Evolutionary conservation across 1,140 invertebrate species (phyloP).

Genomic region (Hylaeus anthracinus): DNA sequence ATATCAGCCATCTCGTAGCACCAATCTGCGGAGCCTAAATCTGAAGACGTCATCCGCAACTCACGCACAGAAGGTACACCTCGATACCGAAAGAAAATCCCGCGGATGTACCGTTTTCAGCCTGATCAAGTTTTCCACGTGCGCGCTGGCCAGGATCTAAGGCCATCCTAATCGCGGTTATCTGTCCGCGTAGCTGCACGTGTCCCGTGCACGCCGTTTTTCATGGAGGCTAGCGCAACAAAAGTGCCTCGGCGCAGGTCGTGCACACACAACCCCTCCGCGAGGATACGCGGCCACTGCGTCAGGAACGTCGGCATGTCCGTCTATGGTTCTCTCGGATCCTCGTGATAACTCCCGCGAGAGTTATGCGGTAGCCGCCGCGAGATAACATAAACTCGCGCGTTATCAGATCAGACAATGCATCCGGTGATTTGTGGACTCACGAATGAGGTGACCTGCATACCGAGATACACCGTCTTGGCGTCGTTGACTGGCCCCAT

Average conservation of each 20-base stretch:
- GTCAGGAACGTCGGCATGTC: constrained; percentile 45
- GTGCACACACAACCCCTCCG: neutral
- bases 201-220: constrained; percentile 36
- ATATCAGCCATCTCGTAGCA: no score
- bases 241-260: neutral
- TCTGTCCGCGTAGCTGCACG: constrained; percentile 36
- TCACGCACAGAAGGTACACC: no score
- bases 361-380: constrained; percentile 62
- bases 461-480: constrained; percentile 52
- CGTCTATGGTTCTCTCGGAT: constrained; percentile 33
- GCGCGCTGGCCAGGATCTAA: constrained; percentile 7
- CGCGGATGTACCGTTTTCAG: constrained; percentile 1
- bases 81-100: neutral
- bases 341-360: constrained; percentile 55
- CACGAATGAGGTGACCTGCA: constrained; percentile 62
- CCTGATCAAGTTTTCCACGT: neutral
- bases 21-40: no score
- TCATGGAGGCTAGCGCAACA: constrained; percentile 20
- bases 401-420: constrained; percentile 62
- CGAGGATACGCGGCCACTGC: neutral
- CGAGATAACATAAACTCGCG: constrained; percentile 64
- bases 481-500: neutral
- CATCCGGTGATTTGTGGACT: constrained; percentile 57
- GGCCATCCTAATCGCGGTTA: constrained; percentile 26
- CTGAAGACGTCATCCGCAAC: no score